phyloP scores from a whole-genome alignment of 2,797 vertebrate species.

The Premnoplex brunnescens region DNA sequence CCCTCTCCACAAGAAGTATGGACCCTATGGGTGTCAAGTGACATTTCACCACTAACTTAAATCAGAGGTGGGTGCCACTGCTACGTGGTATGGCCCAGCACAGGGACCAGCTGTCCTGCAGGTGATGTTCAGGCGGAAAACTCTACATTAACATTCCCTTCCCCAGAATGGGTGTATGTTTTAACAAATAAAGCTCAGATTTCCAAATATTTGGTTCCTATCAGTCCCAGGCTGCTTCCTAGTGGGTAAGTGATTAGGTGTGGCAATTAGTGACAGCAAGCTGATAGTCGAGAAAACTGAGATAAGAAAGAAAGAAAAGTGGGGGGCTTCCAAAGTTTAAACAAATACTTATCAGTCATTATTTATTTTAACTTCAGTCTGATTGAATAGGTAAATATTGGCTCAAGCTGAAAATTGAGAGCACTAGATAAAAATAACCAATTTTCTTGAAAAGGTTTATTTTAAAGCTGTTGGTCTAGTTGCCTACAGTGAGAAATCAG shows the following conservation, averaged over 20 bases:
- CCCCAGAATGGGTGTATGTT: not conserved
- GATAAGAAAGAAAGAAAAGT: conserved; percentile 34
- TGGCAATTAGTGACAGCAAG: conserved; percentile 27
- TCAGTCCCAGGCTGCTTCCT: conserved; percentile 7
- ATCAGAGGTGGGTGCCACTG: not conserved
- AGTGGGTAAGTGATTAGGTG: not conserved
- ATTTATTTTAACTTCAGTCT: not conserved
- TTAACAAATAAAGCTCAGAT: not conserved
- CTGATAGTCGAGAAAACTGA: not conserved
- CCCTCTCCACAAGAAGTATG: not conserved
- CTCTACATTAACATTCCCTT: not conserved
- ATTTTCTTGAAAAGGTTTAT: conserved; percentile 5
- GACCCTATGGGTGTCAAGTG: not conserved
- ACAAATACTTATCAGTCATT: conserved; percentile 20
- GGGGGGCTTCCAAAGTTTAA: conserved; percentile 7
- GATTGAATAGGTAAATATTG: conserved; percentile 41
- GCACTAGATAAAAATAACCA: not conserved
- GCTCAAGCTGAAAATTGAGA: conserved; percentile 6
- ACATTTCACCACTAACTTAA: not conserved
- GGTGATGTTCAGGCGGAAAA: not conserved
- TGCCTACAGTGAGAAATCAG: not conserved
- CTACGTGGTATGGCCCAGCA: fast-evolving
- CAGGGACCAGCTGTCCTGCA: not conserved
- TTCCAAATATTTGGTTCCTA: conserved; percentile 40
- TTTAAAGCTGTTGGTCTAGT: not conserved